These are phyloP conservation scores for Parnassius glacialis DNA, from an alignment of 2,888 invertebrate species.

Conservation along the genomic window DNA sequence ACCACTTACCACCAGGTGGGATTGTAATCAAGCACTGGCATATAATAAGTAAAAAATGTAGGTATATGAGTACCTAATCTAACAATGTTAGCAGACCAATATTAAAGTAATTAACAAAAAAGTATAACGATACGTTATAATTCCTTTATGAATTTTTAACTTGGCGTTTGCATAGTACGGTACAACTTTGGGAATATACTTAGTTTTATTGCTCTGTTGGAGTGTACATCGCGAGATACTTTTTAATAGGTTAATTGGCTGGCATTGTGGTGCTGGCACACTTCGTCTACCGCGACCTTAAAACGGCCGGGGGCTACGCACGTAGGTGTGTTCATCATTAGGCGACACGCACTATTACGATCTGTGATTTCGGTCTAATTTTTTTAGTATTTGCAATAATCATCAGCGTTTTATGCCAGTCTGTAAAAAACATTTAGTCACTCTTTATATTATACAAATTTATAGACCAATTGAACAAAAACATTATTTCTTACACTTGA, in stretches of 20 bases:
- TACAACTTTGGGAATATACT: slow-evolving; percentile 49
- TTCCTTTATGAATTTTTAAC: too few species aligned
- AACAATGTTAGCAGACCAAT: too few species aligned
- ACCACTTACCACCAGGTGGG: too few species aligned
- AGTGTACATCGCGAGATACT: slow-evolving; percentile 58
- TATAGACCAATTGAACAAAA: background rate
- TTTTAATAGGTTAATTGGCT: slow-evolving; percentile 79
- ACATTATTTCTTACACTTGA: background rate
- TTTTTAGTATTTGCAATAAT: too few species aligned
- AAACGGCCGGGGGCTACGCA: slow-evolving; percentile 70
- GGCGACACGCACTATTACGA: slow-evolving; percentile 20
- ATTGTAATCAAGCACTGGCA: too few species aligned
- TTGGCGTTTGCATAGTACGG: slow-evolving; percentile 38
- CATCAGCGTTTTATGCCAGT: too few species aligned
- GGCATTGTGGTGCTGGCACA: slow-evolving; percentile 78
- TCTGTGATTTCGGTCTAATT: background rate
- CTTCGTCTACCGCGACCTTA: slow-evolving; percentile 75
- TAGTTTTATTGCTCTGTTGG: slow-evolving; percentile 64
- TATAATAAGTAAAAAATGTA: too few species aligned
- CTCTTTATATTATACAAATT: too few species aligned
- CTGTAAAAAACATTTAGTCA: too few species aligned
- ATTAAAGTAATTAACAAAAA: too few species aligned
- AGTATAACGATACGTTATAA: too few species aligned
- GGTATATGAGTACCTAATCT: too few species aligned
- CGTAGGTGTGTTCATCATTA: slow-evolving; percentile 49